These are phyloP conservation scores for Pseudomyrmex cubaensis DNA, from an alignment of 1,140 invertebrate genomes.

Conservation along the genomic window DNA sequence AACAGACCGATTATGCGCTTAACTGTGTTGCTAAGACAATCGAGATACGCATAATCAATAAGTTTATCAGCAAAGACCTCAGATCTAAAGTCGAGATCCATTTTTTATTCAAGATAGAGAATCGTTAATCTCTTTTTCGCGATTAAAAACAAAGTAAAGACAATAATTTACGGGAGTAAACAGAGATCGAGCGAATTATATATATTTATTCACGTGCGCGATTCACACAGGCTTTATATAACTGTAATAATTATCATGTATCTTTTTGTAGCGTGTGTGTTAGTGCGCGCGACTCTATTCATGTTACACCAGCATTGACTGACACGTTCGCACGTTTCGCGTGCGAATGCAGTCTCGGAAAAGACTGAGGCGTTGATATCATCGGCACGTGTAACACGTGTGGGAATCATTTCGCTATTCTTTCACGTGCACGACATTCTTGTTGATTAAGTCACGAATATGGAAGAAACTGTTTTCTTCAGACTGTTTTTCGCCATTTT, in stretches of 20 bases:
- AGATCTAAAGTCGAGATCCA: no score
- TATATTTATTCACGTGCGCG: no score
- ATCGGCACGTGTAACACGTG: constrained; percentile 3
- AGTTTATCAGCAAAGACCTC: no score
- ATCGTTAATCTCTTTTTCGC: no score
- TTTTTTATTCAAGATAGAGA: no score
- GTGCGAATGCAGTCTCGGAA: constrained; percentile 4
- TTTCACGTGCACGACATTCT: background rate
- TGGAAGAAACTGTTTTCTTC: no score
- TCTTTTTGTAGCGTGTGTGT: no score
- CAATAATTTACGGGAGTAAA: background rate
- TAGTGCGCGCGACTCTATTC: background rate
- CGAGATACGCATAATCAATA: no score
- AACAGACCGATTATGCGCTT: no score
- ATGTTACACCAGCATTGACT: background rate
- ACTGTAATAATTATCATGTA: constrained; percentile 9
- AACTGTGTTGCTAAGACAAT: no score
- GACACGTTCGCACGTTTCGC: background rate
- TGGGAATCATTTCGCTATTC: background rate
- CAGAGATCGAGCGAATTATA: background rate
- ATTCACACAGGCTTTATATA: background rate
- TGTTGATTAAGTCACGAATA: background rate
- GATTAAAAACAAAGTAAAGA: background rate
- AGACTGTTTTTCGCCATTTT: no score
- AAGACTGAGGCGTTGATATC: background rate